Percentiles rank a stretch among this genome's conserved stretches.
phyloP scores from a whole-genome alignment of 2,797 vertebrate species.

The Salarias fasciatus region DNA sequence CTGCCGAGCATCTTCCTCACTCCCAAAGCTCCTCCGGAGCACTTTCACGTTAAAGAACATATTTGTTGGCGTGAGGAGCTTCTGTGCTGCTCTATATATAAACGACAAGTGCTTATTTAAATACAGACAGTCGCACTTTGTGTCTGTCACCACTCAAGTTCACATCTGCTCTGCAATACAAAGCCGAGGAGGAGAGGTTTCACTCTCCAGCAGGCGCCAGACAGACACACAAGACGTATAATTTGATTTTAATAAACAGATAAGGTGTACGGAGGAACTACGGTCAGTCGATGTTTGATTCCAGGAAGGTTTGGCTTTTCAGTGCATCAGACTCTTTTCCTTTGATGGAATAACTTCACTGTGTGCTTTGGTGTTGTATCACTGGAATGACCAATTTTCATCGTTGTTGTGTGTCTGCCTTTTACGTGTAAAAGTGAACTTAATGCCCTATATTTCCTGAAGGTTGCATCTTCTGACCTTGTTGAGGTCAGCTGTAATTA shows the following conservation, averaged over 20 bases:
- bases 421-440: no score
- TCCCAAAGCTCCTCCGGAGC: constrained; percentile 16
- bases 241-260: constrained; percentile 29
- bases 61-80: constrained; percentile 5
- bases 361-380: no score
- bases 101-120: constrained; percentile 26
- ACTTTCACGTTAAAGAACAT: constrained; percentile 19
- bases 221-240: constrained; percentile 13
- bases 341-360: no score
- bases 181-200: constrained; percentile 20
- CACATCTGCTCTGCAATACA: constrained; percentile 19
- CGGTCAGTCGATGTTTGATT: no score
- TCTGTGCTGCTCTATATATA: constrained; percentile 12
- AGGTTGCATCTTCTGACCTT: not conserved
- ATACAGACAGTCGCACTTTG: constrained; percentile 18
- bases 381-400: no score
- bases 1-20: constrained; percentile 27
- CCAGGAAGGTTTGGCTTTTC: no score
- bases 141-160: constrained; percentile 15
- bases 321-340: no score
- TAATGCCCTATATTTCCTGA: no score
- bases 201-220: not conserved
- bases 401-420: no score
- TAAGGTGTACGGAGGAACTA: constrained; percentile 3
- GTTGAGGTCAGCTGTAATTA: constrained; percentile 51